Percentiles rank a stretch among this genome's conserved stretches.
phyloP scores from a whole-genome alignment of 2,888 invertebrate species.

The Eupithecia centaureata region DNA sequence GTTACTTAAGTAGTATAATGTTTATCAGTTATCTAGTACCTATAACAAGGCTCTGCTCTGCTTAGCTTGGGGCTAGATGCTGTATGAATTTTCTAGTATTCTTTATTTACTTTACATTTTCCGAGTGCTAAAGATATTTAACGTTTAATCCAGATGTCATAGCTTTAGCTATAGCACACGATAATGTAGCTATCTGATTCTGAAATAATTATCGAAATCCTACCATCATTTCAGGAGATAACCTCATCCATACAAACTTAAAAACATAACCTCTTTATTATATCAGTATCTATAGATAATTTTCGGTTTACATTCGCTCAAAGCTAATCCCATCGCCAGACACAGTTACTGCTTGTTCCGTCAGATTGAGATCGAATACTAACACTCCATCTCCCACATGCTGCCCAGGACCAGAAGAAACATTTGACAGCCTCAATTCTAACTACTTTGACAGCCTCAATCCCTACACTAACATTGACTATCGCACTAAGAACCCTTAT shows the following conservation, averaged over 20 bases:
- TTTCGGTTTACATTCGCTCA: neutral
- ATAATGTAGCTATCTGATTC: too few species aligned
- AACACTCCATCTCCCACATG: constrained; percentile 55
- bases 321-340: neutral
- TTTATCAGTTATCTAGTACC: too few species aligned
- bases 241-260: neutral
- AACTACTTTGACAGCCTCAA: constrained; percentile 79
- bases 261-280: neutral
- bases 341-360: neutral
- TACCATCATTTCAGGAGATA: neutral
- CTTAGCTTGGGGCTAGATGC: too few species aligned
- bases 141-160: neutral
- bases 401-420: constrained; percentile 78
- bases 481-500: constrained; percentile 78
- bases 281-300: neutral
- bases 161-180: too few species aligned
- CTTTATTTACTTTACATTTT: too few species aligned
- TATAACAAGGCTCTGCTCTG: too few species aligned
- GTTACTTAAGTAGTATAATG: too few species aligned
- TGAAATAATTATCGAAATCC: neutral
- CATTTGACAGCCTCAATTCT: constrained; percentile 72
- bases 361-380: constrained; percentile 26
- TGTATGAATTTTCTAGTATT: too few species aligned
- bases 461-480: constrained; percentile 67
- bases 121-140: neutral